These are phyloP conservation scores for Lepisosteus oculatus DNA, from an alignment of 2,113 vertebrate species.

Conservation along the genomic window DNA sequence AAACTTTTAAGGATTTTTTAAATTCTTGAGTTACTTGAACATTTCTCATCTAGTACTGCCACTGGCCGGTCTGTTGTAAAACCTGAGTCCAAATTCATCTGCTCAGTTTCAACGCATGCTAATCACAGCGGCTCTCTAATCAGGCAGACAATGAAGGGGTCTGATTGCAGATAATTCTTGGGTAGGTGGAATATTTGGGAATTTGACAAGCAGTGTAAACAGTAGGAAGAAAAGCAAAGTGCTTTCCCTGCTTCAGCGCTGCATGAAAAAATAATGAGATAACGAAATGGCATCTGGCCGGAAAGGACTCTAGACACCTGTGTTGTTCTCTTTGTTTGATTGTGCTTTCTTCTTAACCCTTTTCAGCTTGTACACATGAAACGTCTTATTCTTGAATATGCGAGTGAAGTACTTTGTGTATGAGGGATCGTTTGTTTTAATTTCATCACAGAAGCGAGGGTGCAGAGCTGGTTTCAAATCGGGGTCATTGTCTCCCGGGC, in stretches of 20 bases:
- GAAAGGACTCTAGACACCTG: neutral
- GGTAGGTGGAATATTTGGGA: too few species aligned
- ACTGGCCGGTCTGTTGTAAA: neutral
- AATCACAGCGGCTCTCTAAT: neutral
- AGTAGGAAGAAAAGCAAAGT: too few species aligned
- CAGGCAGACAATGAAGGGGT: too few species aligned
- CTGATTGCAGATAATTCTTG: too few species aligned
- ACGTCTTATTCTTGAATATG: conserved; percentile 93
- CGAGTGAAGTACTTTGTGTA: conserved; percentile 75
- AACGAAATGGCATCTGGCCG: neutral
- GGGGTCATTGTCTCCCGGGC: conserved; percentile 78
- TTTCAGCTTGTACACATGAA: conserved; percentile 84
- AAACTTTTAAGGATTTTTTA: too few species aligned
- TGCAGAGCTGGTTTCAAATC: conserved; percentile 74
- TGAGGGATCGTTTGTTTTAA: conserved; percentile 70
- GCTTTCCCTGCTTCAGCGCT: too few species aligned
- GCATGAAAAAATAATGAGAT: too few species aligned
- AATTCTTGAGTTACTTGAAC: neutral
- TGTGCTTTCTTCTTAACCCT: conserved; percentile 48
- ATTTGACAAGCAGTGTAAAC: too few species aligned
- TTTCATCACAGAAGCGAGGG: conserved; percentile 88
- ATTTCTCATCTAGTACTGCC: neutral
- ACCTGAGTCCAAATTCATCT: neutral
- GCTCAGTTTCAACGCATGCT: neutral
- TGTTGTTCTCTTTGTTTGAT: neutral